Evolutionary conservation across 2,113 vertebrate species (phyloP).

Genomic region (Corvus moneduloides): DNA sequence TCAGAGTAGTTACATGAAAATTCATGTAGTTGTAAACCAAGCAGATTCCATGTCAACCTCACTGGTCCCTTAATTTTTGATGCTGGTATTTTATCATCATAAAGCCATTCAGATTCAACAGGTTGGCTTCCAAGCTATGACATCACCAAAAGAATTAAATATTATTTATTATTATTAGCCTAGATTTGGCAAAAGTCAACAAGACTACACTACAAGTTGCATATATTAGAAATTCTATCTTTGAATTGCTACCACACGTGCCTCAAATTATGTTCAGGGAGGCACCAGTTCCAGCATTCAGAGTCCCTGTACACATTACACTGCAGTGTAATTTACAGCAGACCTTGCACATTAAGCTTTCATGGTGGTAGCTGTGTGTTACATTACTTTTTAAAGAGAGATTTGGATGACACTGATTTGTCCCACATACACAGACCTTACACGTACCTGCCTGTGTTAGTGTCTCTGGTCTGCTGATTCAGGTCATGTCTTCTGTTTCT

Average conservation of each 20-base stretch:
- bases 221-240: background rate
- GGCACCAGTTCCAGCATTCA: background rate
- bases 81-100: background rate
- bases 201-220: background rate
- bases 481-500: background rate
- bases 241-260: background rate
- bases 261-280: background rate
- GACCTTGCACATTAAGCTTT: slow-evolving; percentile 12
- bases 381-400: background rate
- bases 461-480: background rate
- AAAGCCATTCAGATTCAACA: background rate
- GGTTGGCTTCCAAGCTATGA: background rate
- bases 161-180: background rate
- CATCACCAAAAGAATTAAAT: background rate
- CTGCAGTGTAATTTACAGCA: background rate
- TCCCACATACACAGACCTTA: background rate
- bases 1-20: background rate
- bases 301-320: background rate
- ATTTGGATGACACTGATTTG: background rate
- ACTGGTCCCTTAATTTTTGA: background rate
- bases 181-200: background rate
- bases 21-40: background rate
- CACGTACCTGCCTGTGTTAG: background rate
- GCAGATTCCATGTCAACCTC: background rate
- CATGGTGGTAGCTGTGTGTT: background rate